These are phyloP conservation scores for Brachyptera putata DNA, from an alignment of 2,888 invertebrate genomes.

Conservation along the genomic window DNA sequence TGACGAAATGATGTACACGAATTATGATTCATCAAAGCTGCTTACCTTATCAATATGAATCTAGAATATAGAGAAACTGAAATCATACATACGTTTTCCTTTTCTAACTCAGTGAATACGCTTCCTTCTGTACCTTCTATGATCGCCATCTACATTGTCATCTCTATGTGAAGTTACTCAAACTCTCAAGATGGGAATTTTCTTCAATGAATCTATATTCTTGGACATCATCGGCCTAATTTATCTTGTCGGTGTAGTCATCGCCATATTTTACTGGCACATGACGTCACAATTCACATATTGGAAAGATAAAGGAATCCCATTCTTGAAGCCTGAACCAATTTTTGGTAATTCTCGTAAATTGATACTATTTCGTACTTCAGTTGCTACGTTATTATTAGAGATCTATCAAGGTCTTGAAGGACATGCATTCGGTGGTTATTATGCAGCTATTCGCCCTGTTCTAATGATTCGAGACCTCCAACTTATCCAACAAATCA, in stretches of 20 bases:
- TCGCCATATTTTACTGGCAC: constrained; percentile 17
- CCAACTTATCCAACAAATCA: constrained; percentile 25
- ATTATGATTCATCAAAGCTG: too few species aligned
- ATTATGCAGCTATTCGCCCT: constrained; percentile 17
- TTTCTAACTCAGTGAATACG: too few species aligned
- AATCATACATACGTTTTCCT: too few species aligned
- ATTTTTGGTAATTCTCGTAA: constrained; percentile 27
- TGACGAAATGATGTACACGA: too few species aligned
- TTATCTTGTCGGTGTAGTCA: too few species aligned
- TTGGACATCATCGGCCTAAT: neutral
- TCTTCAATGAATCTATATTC: too few species aligned
- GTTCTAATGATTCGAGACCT: constrained; percentile 25
- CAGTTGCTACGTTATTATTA: constrained; percentile 33
- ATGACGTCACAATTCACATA: constrained; percentile 22
- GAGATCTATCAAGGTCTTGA: constrained; percentile 41
- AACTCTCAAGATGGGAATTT: too few species aligned
- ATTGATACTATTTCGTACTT: constrained; percentile 15
- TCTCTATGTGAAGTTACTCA: too few species aligned
- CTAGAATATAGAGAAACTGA: too few species aligned
- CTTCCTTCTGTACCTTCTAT: too few species aligned
- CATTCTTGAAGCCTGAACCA: constrained; percentile 22
- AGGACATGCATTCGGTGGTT: constrained; percentile 25
- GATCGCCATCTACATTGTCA: too few species aligned
- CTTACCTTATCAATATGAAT: too few species aligned
- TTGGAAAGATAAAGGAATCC: constrained; percentile 29